Evolutionary conservation across 2,888 invertebrate genomes (phyloP), one percentile per base, ranked within the genome.

Genomic region (Boloria selene): DNA sequence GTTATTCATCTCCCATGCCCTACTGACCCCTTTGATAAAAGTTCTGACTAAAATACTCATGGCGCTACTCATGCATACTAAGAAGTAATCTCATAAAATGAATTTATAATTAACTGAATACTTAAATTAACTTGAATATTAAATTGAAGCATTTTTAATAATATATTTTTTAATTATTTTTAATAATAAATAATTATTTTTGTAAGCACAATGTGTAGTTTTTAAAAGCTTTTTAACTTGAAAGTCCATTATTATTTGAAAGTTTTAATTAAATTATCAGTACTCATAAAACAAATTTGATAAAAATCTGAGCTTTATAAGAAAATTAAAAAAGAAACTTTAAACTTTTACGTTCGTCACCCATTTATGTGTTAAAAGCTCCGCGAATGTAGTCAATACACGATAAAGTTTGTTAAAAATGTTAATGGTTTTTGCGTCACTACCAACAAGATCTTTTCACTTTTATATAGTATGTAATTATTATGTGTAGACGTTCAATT

Each of bases 1-100:
- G 49, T 59, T 38, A 38, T 38, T 38, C 31, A 38, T 2, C 59
- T 59, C 51, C 51, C 18, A 26, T 50, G 64, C 31, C 45, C 61
- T 56, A 68, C 58, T 74, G 67, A 71, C 71, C 68, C 55, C 64
- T 64, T 67, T 71, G 69, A 67, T 71, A 70, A 68, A 52, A 52
- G 61, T 64, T 69, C 60, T 60, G 61, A 59, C 53, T 47, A 60
- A 67, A 70, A 74, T 66, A 70, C 70, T 73, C 70, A 72, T 68
- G 61, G 45, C 60, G 52, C 42, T 67, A 59, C 64, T 67, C 70
- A 38, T 38, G 31, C 31, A 38, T 49, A 68, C 63, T 64, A 64
- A 65, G 53, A 60, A 63, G 61, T 61, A 53, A 56, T 61, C 44
- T 58, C 53, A 61, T 53, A 49, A 53, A 68, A 65, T 62, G 55